phyloP scores from a whole-genome alignment of 2,113 vertebrate species.

The Prunella fulvescens region DNA sequence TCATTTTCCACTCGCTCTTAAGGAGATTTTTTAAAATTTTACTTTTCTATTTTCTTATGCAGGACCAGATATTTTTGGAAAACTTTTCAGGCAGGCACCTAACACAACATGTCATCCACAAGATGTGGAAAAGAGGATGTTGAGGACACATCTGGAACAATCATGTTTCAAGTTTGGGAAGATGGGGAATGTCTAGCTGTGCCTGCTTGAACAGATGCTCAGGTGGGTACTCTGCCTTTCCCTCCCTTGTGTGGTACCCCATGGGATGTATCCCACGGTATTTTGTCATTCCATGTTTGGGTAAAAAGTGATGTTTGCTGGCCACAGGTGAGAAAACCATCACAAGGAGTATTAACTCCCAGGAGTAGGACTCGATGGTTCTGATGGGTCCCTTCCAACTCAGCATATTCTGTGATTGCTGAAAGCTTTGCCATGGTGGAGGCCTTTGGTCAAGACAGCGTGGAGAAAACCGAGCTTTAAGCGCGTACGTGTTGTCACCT shows the following conservation, averaged over 20 bases:
- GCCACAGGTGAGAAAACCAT: not conserved
- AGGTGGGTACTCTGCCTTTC: not conserved
- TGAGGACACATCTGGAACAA: not conserved
- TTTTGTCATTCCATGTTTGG: not conserved
- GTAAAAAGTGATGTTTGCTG: not conserved
- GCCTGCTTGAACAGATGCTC: not conserved
- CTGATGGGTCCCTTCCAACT: not conserved
- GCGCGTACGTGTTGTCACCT: not conserved
- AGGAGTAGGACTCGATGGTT: not conserved
- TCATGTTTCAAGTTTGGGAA: not conserved
- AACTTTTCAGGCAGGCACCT: not conserved
- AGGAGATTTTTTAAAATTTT: not conserved
- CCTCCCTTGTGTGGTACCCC: not conserved
- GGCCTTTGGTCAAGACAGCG: not conserved
- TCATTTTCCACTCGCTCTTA: not conserved
- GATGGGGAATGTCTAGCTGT: not conserved
- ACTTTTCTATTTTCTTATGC: not conserved
- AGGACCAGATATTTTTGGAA: not conserved
- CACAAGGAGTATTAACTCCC: not conserved
- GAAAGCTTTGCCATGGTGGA: not conserved
- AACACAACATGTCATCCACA: fast-evolving
- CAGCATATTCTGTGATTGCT: not conserved
- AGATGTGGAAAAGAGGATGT: not conserved
- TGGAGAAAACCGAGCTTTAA: not conserved
- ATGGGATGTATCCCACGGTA: fast-evolving